Evolutionary conservation across 37 sponge, comb jelly and placozoan genomes (phyloP).

Genomic region (Hormiphora californensis): DNA sequence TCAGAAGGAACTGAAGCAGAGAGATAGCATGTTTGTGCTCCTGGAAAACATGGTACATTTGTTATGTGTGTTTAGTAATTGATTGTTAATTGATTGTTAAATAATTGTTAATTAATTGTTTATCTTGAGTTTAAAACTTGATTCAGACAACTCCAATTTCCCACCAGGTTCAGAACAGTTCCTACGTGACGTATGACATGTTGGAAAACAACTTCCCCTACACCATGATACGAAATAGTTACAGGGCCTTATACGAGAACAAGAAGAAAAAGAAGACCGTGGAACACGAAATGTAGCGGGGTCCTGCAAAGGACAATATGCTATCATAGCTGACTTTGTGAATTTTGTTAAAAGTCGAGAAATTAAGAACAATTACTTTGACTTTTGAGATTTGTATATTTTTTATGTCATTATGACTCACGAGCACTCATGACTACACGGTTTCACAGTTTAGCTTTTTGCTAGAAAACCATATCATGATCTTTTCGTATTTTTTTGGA

Average conservation of each 20-base stretch:
- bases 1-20: conserved; percentile 41
- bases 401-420: too few relatives aligned
- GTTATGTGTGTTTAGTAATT: background rate
- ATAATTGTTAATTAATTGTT: background rate
- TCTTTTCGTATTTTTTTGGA: too few relatives aligned
- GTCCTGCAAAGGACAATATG: too few relatives aligned
- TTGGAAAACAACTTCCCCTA: conserved; percentile 87
- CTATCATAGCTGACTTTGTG: too few relatives aligned
- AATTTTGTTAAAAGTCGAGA: too few relatives aligned
- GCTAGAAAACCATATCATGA: too few relatives aligned
- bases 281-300: conserved; percentile 38
- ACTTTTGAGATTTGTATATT: too few relatives aligned
- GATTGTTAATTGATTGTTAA: background rate
- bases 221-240: conserved; percentile 78
- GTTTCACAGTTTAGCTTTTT: too few relatives aligned
- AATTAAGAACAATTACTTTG: too few relatives aligned
- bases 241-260: conserved; percentile 64
- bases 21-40: background rate
- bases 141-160: background rate
- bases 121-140: background rate
- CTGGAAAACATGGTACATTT: conserved; percentile 33
- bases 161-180: conserved; percentile 67
- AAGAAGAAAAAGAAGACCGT: conserved; percentile 38
- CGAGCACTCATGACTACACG: too few relatives aligned
- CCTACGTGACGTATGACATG: conserved; percentile 77